A percentile compares a stretch with the other conserved stretches of the same genome.
Conservation (phyloP, 2,113 vertebrate species). For the Poeciliopsis turrubarensis region DNA sequence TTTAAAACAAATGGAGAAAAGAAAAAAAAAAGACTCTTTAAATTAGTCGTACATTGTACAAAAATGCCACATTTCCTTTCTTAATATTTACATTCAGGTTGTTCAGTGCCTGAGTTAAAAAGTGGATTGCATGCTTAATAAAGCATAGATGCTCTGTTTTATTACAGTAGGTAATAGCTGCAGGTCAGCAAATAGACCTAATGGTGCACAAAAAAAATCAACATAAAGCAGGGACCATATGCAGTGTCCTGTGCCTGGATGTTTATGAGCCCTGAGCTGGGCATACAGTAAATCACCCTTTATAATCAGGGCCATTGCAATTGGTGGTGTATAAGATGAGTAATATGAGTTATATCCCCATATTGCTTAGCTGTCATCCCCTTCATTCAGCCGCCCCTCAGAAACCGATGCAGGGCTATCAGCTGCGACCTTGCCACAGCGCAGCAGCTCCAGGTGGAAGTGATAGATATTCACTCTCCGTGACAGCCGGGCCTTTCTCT, state of each 20-base stretch:
- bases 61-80: slow-evolving; percentile 17
- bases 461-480: slow-evolving; percentile 76
- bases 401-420: slow-evolving; percentile 65
- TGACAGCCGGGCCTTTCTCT: slow-evolving; percentile 70
- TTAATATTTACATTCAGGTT: slow-evolving; percentile 35
- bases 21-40: neutral
- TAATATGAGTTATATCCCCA: slow-evolving; percentile 76
- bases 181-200: slow-evolving; percentile 76
- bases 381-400: slow-evolving; percentile 58
- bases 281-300: slow-evolving; percentile 71
- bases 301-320: slow-evolving; percentile 77
- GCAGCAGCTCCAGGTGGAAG: slow-evolving; percentile 74
- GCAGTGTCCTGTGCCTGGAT: slow-evolving; percentile 61
- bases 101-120: slow-evolving; percentile 58
- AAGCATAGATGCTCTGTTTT: slow-evolving; percentile 52
- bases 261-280: slow-evolving; percentile 71
- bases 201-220: slow-evolving; percentile 76
- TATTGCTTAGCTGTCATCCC: slow-evolving; percentile 68
- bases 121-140: slow-evolving; percentile 58
- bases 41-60: neutral
- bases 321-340: slow-evolving; percentile 69
- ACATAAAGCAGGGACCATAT: slow-evolving; percentile 72
- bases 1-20: too few relatives aligned
- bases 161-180: slow-evolving; percentile 55
- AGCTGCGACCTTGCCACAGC: slow-evolving; percentile 73